phyloP scores from a whole-genome alignment of 2,113 vertebrate species.

The Anser brachyrhynchus region DNA sequence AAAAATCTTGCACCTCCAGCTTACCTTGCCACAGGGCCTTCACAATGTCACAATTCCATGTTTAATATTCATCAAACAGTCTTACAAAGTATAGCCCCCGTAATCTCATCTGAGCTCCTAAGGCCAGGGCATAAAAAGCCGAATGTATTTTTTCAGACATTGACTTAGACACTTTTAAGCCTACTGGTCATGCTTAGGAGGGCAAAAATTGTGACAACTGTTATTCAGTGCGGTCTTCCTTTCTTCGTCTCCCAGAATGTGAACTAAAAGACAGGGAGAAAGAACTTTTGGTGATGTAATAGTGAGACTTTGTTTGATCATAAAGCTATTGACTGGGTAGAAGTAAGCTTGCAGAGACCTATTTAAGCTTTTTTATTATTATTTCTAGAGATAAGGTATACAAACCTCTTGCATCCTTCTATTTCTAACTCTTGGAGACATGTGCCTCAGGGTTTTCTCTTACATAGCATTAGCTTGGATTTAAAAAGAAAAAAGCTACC shows the following conservation, averaged over 20 bases:
- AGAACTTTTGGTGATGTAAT: background rate
- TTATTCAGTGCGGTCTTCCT: background rate
- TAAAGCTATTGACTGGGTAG: background rate
- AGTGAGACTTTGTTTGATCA: fast-evolving
- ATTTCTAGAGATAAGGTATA: background rate
- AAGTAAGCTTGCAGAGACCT: background rate
- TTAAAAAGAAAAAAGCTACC: background rate
- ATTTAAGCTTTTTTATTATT: background rate
- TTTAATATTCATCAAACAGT: background rate
- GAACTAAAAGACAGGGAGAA: background rate
- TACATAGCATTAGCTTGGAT: background rate
- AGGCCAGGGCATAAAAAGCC: background rate
- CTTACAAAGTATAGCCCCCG: fast-evolving
- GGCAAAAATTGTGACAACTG: background rate
- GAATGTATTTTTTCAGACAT: background rate
- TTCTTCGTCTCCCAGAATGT: background rate
- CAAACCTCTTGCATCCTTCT: background rate
- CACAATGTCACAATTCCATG: fast-evolving
- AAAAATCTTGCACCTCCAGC: background rate
- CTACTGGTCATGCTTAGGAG: background rate
- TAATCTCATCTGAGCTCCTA: background rate
- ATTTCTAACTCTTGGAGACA: background rate
- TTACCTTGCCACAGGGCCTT: background rate
- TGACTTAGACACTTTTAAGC: background rate
- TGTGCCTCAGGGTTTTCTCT: background rate